These are phyloP conservation scores for Larimichthys polyactis DNA, from an alignment of 2,113 vertebrate genomes.

Conservation along the genomic window DNA sequence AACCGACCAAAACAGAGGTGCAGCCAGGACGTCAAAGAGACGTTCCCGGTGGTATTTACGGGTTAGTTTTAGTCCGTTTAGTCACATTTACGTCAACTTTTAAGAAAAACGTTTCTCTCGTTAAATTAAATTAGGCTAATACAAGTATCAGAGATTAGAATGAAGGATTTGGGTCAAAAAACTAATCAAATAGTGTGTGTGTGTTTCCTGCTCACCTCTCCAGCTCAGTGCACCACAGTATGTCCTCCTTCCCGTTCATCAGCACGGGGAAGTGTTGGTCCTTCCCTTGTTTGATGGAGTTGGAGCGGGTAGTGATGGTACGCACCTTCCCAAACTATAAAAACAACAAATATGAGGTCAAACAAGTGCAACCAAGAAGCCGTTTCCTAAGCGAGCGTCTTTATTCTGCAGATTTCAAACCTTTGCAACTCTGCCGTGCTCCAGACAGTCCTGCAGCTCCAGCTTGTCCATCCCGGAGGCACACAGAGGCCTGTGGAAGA, in stretches of 20 bases:
- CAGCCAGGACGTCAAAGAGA: no score
- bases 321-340: slow-evolving; percentile 91
- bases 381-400: neutral
- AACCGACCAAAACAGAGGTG: no score
- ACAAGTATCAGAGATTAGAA: no score
- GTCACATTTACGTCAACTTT: no score
- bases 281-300: slow-evolving; percentile 92
- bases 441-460: slow-evolving; percentile 93
- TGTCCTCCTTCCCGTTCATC: slow-evolving; percentile 93
- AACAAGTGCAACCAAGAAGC: neutral
- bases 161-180: no score
- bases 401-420: slow-evolving; percentile 61
- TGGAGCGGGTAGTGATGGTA: slow-evolving; percentile 92
- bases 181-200: neutral
- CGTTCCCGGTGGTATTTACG: no score
- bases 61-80: no score
- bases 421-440: slow-evolving; percentile 91
- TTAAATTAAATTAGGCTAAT: no score
- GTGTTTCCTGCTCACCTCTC: slow-evolving; percentile 85
- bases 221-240: slow-evolving; percentile 92
- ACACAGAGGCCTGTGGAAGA: slow-evolving; percentile 85
- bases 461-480: slow-evolving; percentile 92
- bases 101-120: no score
- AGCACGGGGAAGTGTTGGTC: slow-evolving; percentile 90
- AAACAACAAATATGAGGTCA: slow-evolving; percentile 23